Evolutionary conservation across 2,888 invertebrate genomes (phyloP).

Genomic region (Caenorhabditis japonica): DNA sequence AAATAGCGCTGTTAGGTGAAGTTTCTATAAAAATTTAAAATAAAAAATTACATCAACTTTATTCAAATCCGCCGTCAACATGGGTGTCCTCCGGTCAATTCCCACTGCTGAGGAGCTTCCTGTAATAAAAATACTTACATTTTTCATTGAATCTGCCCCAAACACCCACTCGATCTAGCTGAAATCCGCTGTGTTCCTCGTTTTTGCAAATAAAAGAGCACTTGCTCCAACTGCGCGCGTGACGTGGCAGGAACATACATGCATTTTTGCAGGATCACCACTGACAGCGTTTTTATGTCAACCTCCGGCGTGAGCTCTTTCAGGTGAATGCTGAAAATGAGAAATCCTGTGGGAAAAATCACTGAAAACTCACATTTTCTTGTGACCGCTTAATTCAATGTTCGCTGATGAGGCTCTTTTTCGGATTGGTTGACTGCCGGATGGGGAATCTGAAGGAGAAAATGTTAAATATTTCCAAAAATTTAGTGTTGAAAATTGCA

Average conservation of each 20-base stretch:
- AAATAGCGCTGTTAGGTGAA: slow-evolving; percentile 77
- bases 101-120: slow-evolving; percentile 62
- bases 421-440: neutral
- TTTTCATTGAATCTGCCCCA: too few species aligned
- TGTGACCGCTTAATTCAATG: slow-evolving; percentile 20
- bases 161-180: slow-evolving; percentile 42
- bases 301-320: slow-evolving; percentile 87
- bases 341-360: neutral
- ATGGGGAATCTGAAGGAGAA: too few species aligned
- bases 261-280: slow-evolving; percentile 89
- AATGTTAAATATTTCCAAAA: too few species aligned
- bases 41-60: slow-evolving; percentile 59
- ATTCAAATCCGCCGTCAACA: slow-evolving; percentile 51
- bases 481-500: too few species aligned
- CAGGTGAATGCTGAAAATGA: slow-evolving; percentile 82
- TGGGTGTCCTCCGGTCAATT: slow-evolving; percentile 27
- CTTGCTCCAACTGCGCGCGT: slow-evolving; percentile 88
- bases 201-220: slow-evolving; percentile 89
- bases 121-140: neutral
- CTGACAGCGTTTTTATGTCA: slow-evolving; percentile 86
- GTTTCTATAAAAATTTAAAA: neutral
- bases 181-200: slow-evolving; percentile 64
- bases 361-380: slow-evolving; percentile 59
- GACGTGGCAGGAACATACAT: slow-evolving; percentile 86
- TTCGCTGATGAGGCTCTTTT: slow-evolving; percentile 41